Percentiles rank a stretch among this genome's conserved stretches.
These are phyloP conservation scores for Dendrophyllia cribrosa DNA, from an alignment of 64 coral and sea anemone species.

Conservation along the genomic window DNA sequence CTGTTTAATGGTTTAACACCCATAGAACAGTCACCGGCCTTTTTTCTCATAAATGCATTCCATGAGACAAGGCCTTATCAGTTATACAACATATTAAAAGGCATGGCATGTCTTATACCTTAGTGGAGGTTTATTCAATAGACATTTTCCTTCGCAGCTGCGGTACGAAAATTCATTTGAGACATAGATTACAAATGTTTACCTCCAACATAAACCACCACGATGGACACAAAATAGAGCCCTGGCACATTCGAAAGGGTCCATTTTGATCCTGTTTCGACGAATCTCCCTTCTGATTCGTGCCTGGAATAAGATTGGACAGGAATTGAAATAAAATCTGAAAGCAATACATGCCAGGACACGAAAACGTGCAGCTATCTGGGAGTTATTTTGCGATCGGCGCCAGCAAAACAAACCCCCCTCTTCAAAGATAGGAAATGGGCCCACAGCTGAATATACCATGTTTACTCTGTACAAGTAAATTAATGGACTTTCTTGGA, in stretches of 20 bases:
- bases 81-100: no score
- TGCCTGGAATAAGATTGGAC: background rate
- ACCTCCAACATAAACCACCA: background rate
- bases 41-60: background rate
- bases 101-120: no score
- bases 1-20: no score
- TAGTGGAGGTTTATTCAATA: background rate
- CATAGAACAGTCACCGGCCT: background rate
- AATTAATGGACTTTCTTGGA: slow-evolving; percentile 16
- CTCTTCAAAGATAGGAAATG: slow-evolving; percentile 13
- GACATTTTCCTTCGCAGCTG: background rate
- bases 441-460: background rate
- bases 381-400: background rate
- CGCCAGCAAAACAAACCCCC: background rate
- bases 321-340: background rate
- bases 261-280: background rate
- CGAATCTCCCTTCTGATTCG: background rate
- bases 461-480: slow-evolving; percentile 24
- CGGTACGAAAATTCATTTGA: background rate
- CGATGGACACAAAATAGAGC: background rate
- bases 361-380: background rate
- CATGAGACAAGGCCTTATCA: background rate
- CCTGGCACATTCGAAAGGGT: background rate
- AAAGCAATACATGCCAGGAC: no score
- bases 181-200: background rate